These are phyloP conservation scores for Melanocharis versteri DNA, from an alignment of 2,113 vertebrate species.

Conservation along the genomic window DNA sequence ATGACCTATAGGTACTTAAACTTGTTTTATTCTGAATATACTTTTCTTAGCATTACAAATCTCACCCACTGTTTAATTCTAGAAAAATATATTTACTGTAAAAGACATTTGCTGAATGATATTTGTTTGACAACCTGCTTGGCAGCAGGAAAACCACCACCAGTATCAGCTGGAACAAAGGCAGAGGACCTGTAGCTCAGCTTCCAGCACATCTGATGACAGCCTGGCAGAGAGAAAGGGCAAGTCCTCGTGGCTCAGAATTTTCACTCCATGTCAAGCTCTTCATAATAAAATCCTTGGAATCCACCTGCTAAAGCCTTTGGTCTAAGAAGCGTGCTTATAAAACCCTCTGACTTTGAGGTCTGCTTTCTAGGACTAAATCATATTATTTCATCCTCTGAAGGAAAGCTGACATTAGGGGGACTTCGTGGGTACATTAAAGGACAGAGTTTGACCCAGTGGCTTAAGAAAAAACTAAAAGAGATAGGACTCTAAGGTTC, in stretches of 20 bases:
- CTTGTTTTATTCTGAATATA: neutral
- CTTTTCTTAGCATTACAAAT: neutral
- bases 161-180: neutral
- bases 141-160: neutral
- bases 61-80: neutral
- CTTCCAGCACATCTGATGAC: neutral
- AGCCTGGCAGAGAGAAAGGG: neutral
- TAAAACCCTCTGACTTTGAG: slow-evolving; percentile 46
- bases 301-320: slow-evolving; percentile 29
- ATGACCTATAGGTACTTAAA: neutral
- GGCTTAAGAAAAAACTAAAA: slow-evolving; percentile 8
- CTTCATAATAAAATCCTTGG: slow-evolving; percentile 31
- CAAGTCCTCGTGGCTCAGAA: neutral
- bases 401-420: slow-evolving; percentile 46
- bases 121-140: neutral
- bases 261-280: slow-evolving; percentile 13
- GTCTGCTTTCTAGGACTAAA: slow-evolving; percentile 39
- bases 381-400: slow-evolving; percentile 43
- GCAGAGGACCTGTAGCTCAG: neutral
- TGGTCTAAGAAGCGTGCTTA: slow-evolving; percentile 41
- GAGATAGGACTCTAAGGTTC: neutral
- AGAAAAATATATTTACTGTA: neutral
- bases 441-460: slow-evolving; percentile 13
- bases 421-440: slow-evolving; percentile 10
- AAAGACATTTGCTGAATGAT: neutral